Evolutionary conservation across 2,888 invertebrate genomes (phyloP), one percentile per base, ranked within the genome.

Genomic region (Busseola fusca): DNA sequence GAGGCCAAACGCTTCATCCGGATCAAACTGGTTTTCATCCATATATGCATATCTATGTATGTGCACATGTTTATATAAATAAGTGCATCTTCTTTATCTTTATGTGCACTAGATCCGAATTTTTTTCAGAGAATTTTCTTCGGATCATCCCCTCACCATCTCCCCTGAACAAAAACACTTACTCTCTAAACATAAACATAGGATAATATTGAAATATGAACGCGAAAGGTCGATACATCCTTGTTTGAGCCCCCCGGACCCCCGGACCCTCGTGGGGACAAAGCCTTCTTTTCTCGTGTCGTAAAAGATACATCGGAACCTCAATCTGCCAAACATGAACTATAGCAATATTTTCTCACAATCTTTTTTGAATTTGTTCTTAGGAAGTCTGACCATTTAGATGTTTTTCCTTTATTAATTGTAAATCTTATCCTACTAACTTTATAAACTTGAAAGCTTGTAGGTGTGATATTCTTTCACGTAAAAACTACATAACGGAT

Each of bases 291-390:
- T 30, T 27, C 14, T 16, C 25, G 37, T 59, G 59, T 40, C 54
- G 6, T 60, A 34, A 71, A 71, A 70, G n/a, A 52, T 74, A 56
- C 42, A 60, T 52, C 2, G 10, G 7, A 18, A 60, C 34, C 40
- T 42, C 52, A 71, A 71, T 62, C 60, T 77, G 40, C 54, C 56
- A 27, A 71, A 56, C 27, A 57, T 74, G 60, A 77, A 60, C 56
- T 57, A 62, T 60, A 50, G 27, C n/a, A 42, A 60, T 48, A 69
- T 42, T 56, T 50, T 18, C 18, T 34, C 0, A n/a, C 16, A 42
- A 76, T 37, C 2, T 69, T 78, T 54, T n/a, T n/a, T 12, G 30
- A 40, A 40, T n/a, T 7, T 0, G 14, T 48, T 54, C 48, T 40
- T 50, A 12, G 7, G 2, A 56, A 30, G 1, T 56, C 5, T 21